Evolutionary conservation across 1,140 invertebrate genomes (phyloP), one percentile per base, ranked within the genome.

Genomic region (Centruroides sculpturatus): DNA sequence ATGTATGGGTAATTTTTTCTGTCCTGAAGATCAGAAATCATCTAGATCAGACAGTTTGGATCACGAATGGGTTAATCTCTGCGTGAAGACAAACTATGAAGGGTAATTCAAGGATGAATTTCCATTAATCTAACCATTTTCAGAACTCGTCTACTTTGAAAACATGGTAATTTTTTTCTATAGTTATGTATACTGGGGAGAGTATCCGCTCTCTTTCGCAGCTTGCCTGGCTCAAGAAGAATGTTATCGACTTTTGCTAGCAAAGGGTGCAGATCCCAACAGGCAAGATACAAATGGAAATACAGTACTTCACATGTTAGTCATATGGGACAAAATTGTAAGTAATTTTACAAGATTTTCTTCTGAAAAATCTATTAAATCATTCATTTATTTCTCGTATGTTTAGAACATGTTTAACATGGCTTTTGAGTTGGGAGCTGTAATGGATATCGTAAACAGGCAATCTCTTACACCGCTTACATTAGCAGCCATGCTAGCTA

Each of bases 251-350:
- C 77, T 99, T 64, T 88, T 98, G 59, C 72, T 97, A 49, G 90
- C 93, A 0, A 85, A 89, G 74, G 91, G 90, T n/a, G 94, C 92
- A 0, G 84, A 98, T 77, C 91, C 92, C 0, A 85, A 98, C 73
- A 83, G 85, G 35, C 91, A 96, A 75, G 96, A 99, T 70, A 92
- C 89, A 0, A 98, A 98, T 74, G 96, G 96, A 56, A 99, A 99
- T 69, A 98, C 92, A 0, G 89, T 93, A 3, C 75, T 98, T 5
- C 96, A 99, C 71, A 90, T 99, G 85, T 77, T 97, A 10, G 91
- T 98, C 50, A 98, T 99, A 70, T 92, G 96, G 72, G 84, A 96
- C 67, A 97, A 96, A 77, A 76, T 87, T 69, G 91, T 91, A 76
- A 79, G 65, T 61, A 56, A 57, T 57, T 5, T 41, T 41, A 41